Evolutionary conservation across 2,797 vertebrate species (phyloP), one percentile per base, ranked within the genome.

Genomic region (Odontamblyopus lacepedii): DNA sequence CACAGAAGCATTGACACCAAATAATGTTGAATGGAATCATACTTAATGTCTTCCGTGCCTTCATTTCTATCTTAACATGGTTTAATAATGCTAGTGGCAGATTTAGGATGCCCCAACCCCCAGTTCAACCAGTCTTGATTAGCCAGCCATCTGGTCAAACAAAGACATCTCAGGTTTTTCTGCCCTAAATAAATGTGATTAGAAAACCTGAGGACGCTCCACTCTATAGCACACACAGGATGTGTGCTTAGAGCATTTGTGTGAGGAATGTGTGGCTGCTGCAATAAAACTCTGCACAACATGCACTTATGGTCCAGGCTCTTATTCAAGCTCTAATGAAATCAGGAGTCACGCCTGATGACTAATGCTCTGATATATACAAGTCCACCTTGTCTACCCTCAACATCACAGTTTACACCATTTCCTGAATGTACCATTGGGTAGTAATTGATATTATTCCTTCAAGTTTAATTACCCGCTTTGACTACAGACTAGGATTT

Each of bases 61-160:
- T 63, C 61, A 63, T 63, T 8, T 29, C 11, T 38, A 19, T 35
- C 16, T 30, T 63, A 63, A 81, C 71, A 61, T 50, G 69, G 77
- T 76, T 83, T 72, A 80, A 76, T 87, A 78, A 83, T 86, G 84
- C 79, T 76, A 86, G 84, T 77, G 74, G 78, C 79, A 81, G 85
- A 87, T 88, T 86, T 83, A 56, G 78, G 75, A 85, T 84, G 64
- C 51, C 72, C 80, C 85, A 78, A 74, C 86, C 88, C 87, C 83
- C 87, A 78, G 69, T 18, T 64, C 77, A 84, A 75, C 68, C 69
- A 53, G 76, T 41, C 81, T 86, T 87, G 85, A 91, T 92, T 90
- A 88, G 83, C 73, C 64, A 50, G 81, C 91, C 90, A 92, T 93
- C 92, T 93, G 92, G 79, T 90, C 88, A 86, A 85, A 91, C 87